phyloP scores from a whole-genome alignment of 2,888 invertebrate species.

The Xanthorhoe spadicearia region DNA sequence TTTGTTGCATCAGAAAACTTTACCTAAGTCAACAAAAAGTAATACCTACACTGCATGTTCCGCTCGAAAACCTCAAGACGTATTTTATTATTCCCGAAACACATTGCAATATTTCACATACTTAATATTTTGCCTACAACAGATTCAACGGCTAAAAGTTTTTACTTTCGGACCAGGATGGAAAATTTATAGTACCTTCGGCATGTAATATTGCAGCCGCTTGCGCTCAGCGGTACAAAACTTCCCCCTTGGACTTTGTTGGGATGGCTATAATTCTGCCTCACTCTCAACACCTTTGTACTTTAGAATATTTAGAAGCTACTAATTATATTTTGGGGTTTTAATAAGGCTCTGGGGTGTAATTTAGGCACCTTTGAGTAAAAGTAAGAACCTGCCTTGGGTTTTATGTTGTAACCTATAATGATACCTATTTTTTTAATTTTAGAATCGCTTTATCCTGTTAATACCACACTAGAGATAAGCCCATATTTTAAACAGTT shows the following conservation, averaged over 20 bases:
- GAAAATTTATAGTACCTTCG: conserved; percentile 43
- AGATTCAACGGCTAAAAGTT: conserved; percentile 33
- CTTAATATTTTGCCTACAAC: conserved; percentile 4
- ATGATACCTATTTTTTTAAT: neutral
- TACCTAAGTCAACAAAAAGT: no score
- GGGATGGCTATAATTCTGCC: conserved; percentile 27
- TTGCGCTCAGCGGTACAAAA: conserved; percentile 36
- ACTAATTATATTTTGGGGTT: conserved; percentile 8
- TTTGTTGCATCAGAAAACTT: no score
- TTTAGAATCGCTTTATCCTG: neutral
- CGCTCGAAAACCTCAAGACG: conserved; percentile 28
- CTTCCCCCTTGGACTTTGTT: conserved; percentile 34
- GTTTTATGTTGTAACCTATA: neutral
- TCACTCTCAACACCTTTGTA: conserved; percentile 25
- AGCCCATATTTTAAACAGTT: neutral
- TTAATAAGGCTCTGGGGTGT: conserved; percentile 2
- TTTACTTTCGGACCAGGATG: conserved; percentile 38
- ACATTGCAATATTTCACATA: conserved; percentile 30
- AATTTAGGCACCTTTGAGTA: conserved; percentile 1
- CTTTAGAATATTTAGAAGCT: conserved; percentile 16
- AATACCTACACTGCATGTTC: neutral
- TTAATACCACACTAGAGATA: neutral
- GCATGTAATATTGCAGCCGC: conserved; percentile 45
- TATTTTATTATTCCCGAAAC: conserved; percentile 31
- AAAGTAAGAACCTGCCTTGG: neutral